Conservation (phyloP, 2,888 invertebrate species). For the Erebia epiphron region DNA sequence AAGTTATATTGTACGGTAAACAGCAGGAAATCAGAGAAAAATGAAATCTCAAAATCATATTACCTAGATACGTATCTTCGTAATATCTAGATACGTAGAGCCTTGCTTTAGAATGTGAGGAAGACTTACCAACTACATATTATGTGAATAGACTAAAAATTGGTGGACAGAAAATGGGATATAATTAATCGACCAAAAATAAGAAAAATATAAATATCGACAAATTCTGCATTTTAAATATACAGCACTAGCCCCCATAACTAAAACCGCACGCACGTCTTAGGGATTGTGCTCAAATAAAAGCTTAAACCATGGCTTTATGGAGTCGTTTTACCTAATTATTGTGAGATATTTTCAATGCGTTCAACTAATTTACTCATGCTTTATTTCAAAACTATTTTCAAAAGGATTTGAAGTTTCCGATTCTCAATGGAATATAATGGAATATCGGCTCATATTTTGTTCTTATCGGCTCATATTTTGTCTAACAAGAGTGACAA, state of each 20-base stretch:
- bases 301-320: slow-evolving; percentile 22
- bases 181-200: not conserved
- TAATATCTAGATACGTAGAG: no score
- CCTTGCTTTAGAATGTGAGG: no score
- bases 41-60: no score
- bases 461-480: not conserved
- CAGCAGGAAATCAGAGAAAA: no score
- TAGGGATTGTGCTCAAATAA: slow-evolving; percentile 36
- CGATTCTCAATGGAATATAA: not conserved
- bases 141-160: no score
- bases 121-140: no score
- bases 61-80: no score
- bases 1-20: no score
- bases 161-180: not conserved
- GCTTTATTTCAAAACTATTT: slow-evolving; percentile 12
- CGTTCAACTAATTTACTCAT: slow-evolving; percentile 15
- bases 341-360: slow-evolving; percentile 31
- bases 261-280: slow-evolving; percentile 33
- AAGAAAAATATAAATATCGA: slow-evolving; percentile 3
- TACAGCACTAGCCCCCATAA: slow-evolving; percentile 40
- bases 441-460: no score
- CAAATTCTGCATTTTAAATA: not conserved
- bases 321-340: slow-evolving; percentile 38
- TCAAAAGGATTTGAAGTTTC: slow-evolving; percentile 7
- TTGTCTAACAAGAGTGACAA: no score